Base-by-base conservation (phyloP, 2,888 invertebrate species). In the Synergus itoensis region DNA sequence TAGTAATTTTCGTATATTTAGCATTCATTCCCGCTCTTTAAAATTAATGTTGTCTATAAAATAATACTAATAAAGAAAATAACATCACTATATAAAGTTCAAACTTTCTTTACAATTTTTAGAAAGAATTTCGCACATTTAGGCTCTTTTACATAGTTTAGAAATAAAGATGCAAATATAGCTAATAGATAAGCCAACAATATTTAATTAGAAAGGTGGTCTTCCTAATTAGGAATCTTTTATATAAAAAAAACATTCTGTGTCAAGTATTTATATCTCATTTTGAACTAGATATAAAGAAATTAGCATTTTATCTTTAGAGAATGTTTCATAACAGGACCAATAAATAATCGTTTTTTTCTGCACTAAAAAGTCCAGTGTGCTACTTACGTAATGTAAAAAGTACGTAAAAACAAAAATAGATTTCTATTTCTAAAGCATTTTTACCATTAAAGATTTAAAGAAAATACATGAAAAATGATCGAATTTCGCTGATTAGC, bases 131-230 rank as follows among this genome's bases (percentile, higher is more conserved):
- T 53, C 43, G 45, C 69, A 48, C 28, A n/a, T 73, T 48, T 53
- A 73, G 48, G 53, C 28, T 53, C 36, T n/a, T 73, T 48, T 53
- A 36, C 73, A 73, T 73, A 53, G 36, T 53, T 73, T 48, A 53
- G 16, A 48, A 28, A 45, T 73, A n/a, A 53, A 73, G 73, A 73
- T 73, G 73, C 28, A 48, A 48, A 73, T 53, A 53, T 73, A 45
- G 16, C n/a, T 36, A 16, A 48, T 14, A 36, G 16, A 73, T 73
- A 48, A 36, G 53, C 28, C 36, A 73, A 53, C 12, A 53, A 48
- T 60, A 16, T 1, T 43, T 67, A 73, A 48, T 73, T 53, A 73
- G 53, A 73, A 73, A 73, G 73, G 45, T 48, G n/a, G 53, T 16
- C 11, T 36, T 73, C 36, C 36, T 40, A 73, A 73, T 73, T 69